phyloP scores from a whole-genome alignment of 1,140 invertebrate genomes.

The Palaemon carinicauda region DNA sequence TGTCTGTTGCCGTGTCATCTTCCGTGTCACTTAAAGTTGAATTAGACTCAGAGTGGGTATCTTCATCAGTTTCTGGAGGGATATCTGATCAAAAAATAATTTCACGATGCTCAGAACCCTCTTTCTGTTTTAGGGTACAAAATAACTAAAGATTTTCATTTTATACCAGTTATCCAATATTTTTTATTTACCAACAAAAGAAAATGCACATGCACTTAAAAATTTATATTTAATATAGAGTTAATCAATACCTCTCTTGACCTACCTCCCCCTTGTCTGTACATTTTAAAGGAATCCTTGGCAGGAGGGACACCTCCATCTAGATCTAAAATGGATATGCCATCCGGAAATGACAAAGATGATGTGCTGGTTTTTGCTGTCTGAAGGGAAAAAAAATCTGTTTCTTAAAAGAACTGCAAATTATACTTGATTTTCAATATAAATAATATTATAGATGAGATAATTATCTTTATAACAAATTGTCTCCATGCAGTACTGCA shows the following conservation, averaged over 20 bases:
- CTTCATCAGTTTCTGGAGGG: slow-evolving; percentile 63
- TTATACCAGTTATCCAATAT: too few relatives aligned
- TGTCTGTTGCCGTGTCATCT: slow-evolving; percentile 44
- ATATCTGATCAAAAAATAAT: slow-evolving; percentile 38
- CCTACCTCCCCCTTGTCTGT: slow-evolving; percentile 58
- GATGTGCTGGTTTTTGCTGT: neutral
- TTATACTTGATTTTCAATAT: too few relatives aligned
- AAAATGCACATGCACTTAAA: too few relatives aligned
- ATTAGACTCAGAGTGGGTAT: slow-evolving; percentile 63
- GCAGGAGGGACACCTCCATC: slow-evolving; percentile 44
- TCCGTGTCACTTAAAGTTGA: slow-evolving; percentile 60
- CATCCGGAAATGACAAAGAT: slow-evolving; percentile 29
- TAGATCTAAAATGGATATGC: slow-evolving; percentile 37
- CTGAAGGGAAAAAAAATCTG: neutral
- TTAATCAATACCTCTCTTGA: neutral
- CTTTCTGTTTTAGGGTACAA: too few relatives aligned
- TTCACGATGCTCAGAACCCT: too few relatives aligned
- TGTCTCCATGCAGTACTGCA: too few relatives aligned
- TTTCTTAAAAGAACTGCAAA: too few relatives aligned
- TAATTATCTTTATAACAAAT: too few relatives aligned
- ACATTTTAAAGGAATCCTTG: slow-evolving; percentile 58
- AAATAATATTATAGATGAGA: too few relatives aligned
- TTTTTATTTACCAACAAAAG: too few relatives aligned
- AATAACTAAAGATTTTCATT: too few relatives aligned
- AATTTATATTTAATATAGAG: too few relatives aligned